These are phyloP conservation scores for Brachionus rotundiformis DNA, from an alignment of 1,140 invertebrate species.

Conservation along the genomic window DNA sequence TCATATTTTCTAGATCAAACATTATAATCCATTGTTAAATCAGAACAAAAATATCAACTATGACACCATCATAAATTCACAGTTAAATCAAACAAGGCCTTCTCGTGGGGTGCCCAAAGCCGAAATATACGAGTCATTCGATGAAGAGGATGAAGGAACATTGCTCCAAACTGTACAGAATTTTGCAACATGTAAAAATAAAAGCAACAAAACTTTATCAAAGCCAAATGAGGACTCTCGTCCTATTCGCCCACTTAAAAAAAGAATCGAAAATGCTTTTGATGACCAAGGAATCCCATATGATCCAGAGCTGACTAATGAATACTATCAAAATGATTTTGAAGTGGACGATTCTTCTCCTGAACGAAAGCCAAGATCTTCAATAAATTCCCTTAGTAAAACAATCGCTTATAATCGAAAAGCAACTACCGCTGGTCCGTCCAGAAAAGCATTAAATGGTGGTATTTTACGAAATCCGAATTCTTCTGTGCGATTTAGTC, in stretches of 20 bases:
- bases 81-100: not conserved
- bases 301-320: slow-evolving; percentile 60
- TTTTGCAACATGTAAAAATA: not conserved
- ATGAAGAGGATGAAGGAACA: slow-evolving; percentile 54
- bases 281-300: slow-evolving; percentile 60
- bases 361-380: not conserved
- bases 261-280: slow-evolving; percentile 61
- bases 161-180: slow-evolving; percentile 53
- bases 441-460: not conserved
- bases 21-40: slow-evolving; percentile 3
- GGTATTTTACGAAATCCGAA: not conserved
- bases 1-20: not conserved
- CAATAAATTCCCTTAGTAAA: slow-evolving; percentile 18
- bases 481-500: not conserved
- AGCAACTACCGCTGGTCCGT: not conserved
- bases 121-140: not conserved
- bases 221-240: slow-evolving; percentile 56
- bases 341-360: slow-evolving; percentile 54
- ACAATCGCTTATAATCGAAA: not conserved
- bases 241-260: slow-evolving; percentile 62
- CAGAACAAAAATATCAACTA: not conserved
- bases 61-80: not conserved
- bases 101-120: not conserved
- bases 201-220: not conserved
- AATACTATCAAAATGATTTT: slow-evolving; percentile 61